Base-by-base conservation (phyloP, 2,797 vertebrate species). In the Bucorvus abyssinicus region DNA sequence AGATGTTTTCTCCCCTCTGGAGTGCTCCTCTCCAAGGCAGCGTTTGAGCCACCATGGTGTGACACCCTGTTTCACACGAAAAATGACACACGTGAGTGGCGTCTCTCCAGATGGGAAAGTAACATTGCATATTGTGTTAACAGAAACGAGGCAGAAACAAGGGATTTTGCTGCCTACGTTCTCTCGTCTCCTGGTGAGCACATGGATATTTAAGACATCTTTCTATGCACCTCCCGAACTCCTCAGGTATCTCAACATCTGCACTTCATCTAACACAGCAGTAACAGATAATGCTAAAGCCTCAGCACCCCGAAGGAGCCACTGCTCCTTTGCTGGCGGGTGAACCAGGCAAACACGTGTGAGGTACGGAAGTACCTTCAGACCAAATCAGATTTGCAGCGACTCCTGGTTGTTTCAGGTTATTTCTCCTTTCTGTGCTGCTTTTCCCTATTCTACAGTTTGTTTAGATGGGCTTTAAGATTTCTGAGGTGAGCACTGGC, bases 71-170 rank as follows among this genome's bases (percentile, higher is more conserved):
- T 55, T 53, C 64, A 38, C 70, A 36, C 63, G 79, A 19, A 63
- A 63, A 73, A 34, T 49, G 47, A 76, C 81, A 67, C 67, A 70
- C 1, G 0, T 13, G 60, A 84, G 53, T 20, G 42, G 45, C 0
- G 1, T 74, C 36, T 68, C 56, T 80, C 87, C 94, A 89, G 90
- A 87, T 83, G 86, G 86, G 70, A 76, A 84, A 79, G 67, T 76
- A 82, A 84, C 71, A 60, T 67, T 45, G 40, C 2, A 14, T 61
- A 21, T 10, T 84, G 63, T 55, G 49, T 53, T 78, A 78, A 49
- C 18, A 52, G 76, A 81, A 81, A 63, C 1, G 0, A 55, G 9
- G 50, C 23, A 67, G 86, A 79, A 76, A 92, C 8, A 23, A 60
- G 63, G 88, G 71, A 79, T 47, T 56, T 69, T 63, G 52, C 67